Percentiles rank a stretch among this genome's conserved stretches.
phyloP scores from a whole-genome alignment of 2,888 invertebrate species.

The Papilio protenor region DNA sequence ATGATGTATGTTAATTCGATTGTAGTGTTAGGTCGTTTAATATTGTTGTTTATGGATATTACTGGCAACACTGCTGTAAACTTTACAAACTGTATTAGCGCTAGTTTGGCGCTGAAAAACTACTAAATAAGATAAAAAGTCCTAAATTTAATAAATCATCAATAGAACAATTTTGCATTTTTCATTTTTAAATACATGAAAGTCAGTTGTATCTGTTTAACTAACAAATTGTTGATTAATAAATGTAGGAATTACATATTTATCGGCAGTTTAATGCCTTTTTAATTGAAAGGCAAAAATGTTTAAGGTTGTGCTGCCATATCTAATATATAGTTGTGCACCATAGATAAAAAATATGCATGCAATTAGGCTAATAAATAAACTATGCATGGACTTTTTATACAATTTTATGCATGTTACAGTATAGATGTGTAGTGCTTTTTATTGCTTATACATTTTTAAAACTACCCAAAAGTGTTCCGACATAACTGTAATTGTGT shows the following conservation, averaged over 20 bases:
- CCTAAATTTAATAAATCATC: not conserved
- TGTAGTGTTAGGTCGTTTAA: constrained; percentile 24
- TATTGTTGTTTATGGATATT: constrained; percentile 24
- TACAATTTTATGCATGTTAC: constrained; percentile 39
- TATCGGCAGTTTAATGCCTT: not conserved
- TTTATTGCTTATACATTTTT: constrained; percentile 35
- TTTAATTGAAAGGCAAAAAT: constrained; percentile 3
- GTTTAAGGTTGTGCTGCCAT: constrained; percentile 13
- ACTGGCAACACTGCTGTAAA: constrained; percentile 15
- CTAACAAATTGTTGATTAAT: not conserved
- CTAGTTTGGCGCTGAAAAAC: not conserved
- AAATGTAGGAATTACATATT: not conserved
- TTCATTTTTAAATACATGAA: not conserved
- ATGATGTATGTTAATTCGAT: constrained; percentile 44
- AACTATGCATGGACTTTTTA: constrained; percentile 30
- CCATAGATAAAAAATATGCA: constrained; percentile 8
- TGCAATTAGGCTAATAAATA: constrained; percentile 5
- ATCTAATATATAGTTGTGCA: constrained; percentile 1
- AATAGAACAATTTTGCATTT: not conserved
- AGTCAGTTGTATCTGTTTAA: not conserved
- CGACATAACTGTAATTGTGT: constrained; percentile 4
- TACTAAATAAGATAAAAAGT: not conserved
- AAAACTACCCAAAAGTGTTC: constrained; percentile 28
- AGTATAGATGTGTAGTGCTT: constrained; percentile 27
- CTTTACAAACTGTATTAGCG: constrained; percentile 5